A percentile compares a stretch with the other conserved stretches of the same genome.
These are phyloP conservation scores for Planococcus citri DNA, from an alignment of 1,140 invertebrate genomes.

Conservation along the genomic window DNA sequence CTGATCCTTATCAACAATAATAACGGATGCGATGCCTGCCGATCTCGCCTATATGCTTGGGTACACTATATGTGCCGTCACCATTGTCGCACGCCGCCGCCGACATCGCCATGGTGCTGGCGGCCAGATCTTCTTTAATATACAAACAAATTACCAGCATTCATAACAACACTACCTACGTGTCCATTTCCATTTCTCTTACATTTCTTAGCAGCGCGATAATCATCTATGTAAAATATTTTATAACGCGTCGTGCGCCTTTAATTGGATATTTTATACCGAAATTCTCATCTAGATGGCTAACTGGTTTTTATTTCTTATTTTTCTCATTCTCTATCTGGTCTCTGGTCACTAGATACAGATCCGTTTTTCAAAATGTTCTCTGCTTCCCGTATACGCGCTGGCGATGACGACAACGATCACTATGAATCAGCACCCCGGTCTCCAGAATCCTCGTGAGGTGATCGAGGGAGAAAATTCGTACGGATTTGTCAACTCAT, in stretches of 20 bases:
- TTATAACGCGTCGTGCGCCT: not conserved
- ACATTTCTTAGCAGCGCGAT: not conserved
- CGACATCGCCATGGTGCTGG: not conserved
- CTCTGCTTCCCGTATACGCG: too few relatives aligned
- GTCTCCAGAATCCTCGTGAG: too few relatives aligned
- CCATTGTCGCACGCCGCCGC: conserved; percentile 9
- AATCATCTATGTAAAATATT: conserved; percentile 3
- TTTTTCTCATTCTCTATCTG: not conserved
- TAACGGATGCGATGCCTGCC: not conserved
- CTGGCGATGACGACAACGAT: too few relatives aligned
- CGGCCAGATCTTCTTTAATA: not conserved
- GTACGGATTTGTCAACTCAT: too few relatives aligned
- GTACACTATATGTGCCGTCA: not conserved
- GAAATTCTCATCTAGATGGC: not conserved
- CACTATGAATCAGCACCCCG: too few relatives aligned
- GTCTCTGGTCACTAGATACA: too few relatives aligned
- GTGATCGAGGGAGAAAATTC: too few relatives aligned
- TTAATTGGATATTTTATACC: conserved; percentile 19
- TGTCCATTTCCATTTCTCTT: too few relatives aligned
- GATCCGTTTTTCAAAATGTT: too few relatives aligned
- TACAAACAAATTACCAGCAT: conserved; percentile 15
- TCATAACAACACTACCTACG: conserved; percentile 12
- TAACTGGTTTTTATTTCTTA: not conserved
- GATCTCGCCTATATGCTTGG: too few relatives aligned
- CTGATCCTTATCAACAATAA: conserved; percentile 13